Evolutionary conservation across 2,888 invertebrate genomes (phyloP).

Genomic region (Phortica okadai): DNA sequence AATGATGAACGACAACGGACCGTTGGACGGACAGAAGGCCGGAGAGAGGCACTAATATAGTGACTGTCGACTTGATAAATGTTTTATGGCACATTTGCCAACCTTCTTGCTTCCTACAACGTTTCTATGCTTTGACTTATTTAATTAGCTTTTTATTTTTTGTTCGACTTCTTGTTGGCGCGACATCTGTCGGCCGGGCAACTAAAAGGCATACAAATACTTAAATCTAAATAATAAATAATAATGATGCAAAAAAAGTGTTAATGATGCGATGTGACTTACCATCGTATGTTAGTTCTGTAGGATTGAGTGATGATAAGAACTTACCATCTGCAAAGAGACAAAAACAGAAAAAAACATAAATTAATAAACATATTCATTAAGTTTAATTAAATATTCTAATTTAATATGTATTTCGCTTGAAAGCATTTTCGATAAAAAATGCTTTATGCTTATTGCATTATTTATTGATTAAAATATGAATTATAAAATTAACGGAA

Average conservation of each 20-base stretch:
- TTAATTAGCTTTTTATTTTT: constrained; percentile 18
- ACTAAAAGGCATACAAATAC: not conserved
- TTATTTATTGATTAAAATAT: constrained; percentile 17
- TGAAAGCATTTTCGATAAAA: not conserved
- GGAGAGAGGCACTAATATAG: not conserved
- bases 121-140: not conserved
- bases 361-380: constrained; percentile 7
- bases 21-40: not conserved
- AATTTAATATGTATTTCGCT: not conserved
- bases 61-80: constrained; percentile 14
- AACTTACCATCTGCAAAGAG: constrained; percentile 77
- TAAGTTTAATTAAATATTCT: constrained; percentile 11
- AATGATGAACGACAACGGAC: constrained; percentile 3
- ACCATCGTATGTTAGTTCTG: constrained; percentile 77
- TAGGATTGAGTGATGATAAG: constrained; percentile 77
- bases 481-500: not conserved
- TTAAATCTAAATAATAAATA: constrained; percentile 21
- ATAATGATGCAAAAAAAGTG: constrained; percentile 35
- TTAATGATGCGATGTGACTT: constrained; percentile 73
- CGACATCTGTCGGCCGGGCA: not conserved
- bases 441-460: not conserved
- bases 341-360: constrained; percentile 46
- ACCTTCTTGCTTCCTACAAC: not conserved
- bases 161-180: not conserved
- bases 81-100: constrained; percentile 16